Evolutionary conservation across 2,113 vertebrate species (phyloP).

Genomic region (human): DNA sequence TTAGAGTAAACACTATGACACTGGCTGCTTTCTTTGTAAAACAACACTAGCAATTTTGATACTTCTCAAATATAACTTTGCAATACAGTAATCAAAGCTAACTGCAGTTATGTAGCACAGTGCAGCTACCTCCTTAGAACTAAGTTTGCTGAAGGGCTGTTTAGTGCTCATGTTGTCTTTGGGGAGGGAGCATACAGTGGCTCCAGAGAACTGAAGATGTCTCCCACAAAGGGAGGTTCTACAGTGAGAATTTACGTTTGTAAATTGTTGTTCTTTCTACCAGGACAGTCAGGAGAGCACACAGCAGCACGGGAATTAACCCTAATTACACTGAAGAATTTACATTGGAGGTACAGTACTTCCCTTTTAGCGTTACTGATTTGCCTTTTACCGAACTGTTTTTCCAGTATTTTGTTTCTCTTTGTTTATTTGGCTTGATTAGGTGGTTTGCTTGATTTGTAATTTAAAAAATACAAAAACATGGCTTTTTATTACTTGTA

Average conservation of each 20-base stretch:
- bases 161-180: not conserved
- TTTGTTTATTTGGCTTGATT: conserved; percentile 14
- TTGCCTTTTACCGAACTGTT: not conserved
- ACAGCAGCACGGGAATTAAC: not conserved
- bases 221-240: not conserved
- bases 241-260: too few relatives aligned
- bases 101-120: not conserved
- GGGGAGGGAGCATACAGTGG: not conserved
- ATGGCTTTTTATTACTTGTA: not conserved
- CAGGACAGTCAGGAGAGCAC: not conserved
- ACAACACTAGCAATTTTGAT: not conserved
- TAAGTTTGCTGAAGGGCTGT: not conserved
- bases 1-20: not conserved
- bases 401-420: not conserved
- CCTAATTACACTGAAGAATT: not conserved
- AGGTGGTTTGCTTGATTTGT: not conserved
- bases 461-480: not conserved
- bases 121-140: not conserved
- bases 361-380: not conserved
- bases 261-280: not conserved
- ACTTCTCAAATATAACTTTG: not conserved
- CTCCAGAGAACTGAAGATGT: not conserved
- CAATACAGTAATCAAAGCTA: not conserved
- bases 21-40: not conserved
- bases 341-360: not conserved